These are phyloP conservation scores for Pristionchus mayeri DNA, from an alignment of 2,888 invertebrate species.

Conservation along the genomic window DNA sequence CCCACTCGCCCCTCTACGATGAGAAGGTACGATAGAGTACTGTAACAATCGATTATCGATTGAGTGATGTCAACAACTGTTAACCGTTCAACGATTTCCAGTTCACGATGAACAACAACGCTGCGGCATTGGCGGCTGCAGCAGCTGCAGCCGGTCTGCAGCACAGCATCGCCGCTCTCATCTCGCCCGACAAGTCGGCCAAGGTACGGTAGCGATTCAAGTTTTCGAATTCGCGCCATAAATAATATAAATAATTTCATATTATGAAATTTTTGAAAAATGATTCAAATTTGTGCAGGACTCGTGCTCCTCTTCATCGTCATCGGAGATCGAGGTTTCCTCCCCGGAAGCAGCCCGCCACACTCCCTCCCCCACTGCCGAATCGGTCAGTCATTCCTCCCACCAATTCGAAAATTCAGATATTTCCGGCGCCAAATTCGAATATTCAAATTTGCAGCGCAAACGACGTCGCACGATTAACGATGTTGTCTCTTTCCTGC, in stretches of 20 bases:
- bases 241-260: too few species aligned
- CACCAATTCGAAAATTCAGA: neutral
- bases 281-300: neutral
- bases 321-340: conserved; percentile 1
- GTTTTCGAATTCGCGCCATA: neutral
- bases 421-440: conserved; percentile 28
- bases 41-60: neutral
- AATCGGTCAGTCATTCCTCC: conserved; percentile 16
- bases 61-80: too few species aligned
- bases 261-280: neutral
- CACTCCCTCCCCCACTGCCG: conserved; percentile 9
- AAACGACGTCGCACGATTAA: conserved; percentile 48
- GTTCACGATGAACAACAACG: conserved; percentile 29
- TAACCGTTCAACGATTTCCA: neutral
- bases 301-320: conserved; percentile 33
- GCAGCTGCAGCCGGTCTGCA: neutral
- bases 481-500: conserved; percentile 48
- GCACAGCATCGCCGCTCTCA: conserved; percentile 37
- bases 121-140: conserved; percentile 5
- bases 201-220: conserved; percentile 27
- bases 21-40: conserved; percentile 37
- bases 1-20: neutral
- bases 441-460: conserved; percentile 34
- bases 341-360: conserved; percentile 14
- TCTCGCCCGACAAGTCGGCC: conserved; percentile 25